Evolutionary conservation across 2,888 invertebrate species (phyloP), one percentile per base, ranked within the genome.

Genomic region (Lottia gigantea): DNA sequence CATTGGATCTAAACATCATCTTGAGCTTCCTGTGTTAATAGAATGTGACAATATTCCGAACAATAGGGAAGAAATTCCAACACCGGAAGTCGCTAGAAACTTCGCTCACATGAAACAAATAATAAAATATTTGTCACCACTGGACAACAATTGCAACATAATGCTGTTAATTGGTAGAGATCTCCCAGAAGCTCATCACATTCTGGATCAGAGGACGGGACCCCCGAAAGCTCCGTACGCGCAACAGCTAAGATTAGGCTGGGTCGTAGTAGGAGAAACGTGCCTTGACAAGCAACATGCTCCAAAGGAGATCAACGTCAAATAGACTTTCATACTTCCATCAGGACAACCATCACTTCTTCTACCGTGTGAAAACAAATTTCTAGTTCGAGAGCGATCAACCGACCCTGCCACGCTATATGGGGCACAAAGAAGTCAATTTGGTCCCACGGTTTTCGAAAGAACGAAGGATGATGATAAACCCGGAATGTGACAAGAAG

Each of bases 181-280:
- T 62, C n/a, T 74, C 8, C 31, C 64, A 14, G 68, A 70, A n/a
- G 75, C 70, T 15, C 77, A 77, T 46, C 74, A 74, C 67, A 73
- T 78, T 8, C 45, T 69, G 19, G 70, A 73, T 4, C 77, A 78
- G 64, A 47, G 46, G 12, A 73, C 46, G 0, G 73, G 75, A 8
- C 67, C 70, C 16, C 14, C 4, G 1, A 64, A 63, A 16, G 62
- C 76, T 15, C 75, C 74, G 1, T 75, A 63, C 66, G 74, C 72
- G 0, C 74, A 75, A 47, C 46, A 40, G 49, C 55, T 75, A 2
- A 46, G 19, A 14, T 46, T 76, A 3, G 74, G 72, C 8, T 74
- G 74, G 73, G 71, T 76, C 0, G 64, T 76, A 12, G 62, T 78
- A 47, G 77, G 75, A 16, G 68, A 77, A 46, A 68, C 70, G 11